Base-by-base conservation (phyloP, 2,888 invertebrate genomes). In the Mayetiola destructor region DNA sequence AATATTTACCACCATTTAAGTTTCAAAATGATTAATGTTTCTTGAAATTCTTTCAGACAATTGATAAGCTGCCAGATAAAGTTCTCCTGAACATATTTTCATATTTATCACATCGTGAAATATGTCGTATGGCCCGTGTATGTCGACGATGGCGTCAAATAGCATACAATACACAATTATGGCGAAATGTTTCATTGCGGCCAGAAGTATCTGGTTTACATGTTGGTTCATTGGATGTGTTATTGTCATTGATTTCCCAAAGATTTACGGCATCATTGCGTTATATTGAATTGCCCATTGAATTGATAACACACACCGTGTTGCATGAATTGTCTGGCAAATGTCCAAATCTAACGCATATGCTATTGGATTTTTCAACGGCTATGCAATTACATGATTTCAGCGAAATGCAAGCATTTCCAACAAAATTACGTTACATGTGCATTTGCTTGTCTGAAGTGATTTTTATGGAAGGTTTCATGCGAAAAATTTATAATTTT, bases 401-500 rank as follows among this genome's bases (percentile, higher is more conserved):
- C 77, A 96, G 95, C 63, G 95, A 95, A 74, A 85, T 99, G 80
- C 92, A 97, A 74, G 90, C 94, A 18, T 99, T 99, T 69, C 99
- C 99, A 2, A 95, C 97, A 10, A 95, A 97, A 71, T 76, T 99
- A 59, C 84, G 85, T 52, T 95, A 94, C 71, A 80, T 96, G 74
- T 91, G 92, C 70, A 90, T 99, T 67, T 99, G 99, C 64, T 76
- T 99, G 39, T 96, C 95, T 0, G 99, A 99, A 73, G 96, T 99
- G 62, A 99, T 99, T 73, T 99, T 99, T 75, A 92, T 99, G 88
- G 99, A 99, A 71, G 99, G 99, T 14, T 99, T 99, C 71, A 96
- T 99, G 93, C 76, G 99, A 63, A 95, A 99, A 74, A 99, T 99
- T 61, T 99, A 99, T 74, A 97, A 97, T 71, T 99, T 97, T 67